Evolutionary conservation across 2,113 vertebrate species (phyloP).

Genomic region (Rynchops niger): DNA sequence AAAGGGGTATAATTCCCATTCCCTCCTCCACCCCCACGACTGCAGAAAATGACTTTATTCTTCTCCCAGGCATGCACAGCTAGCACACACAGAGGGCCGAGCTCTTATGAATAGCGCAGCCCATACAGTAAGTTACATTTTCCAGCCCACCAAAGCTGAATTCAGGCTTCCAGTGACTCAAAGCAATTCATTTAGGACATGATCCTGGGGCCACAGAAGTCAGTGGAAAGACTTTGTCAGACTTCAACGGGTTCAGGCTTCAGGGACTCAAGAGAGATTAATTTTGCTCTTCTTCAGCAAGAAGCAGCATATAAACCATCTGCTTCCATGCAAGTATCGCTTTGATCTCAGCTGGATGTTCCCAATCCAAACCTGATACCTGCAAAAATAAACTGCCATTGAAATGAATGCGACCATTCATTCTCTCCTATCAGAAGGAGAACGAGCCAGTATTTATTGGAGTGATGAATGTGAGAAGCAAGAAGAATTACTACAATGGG

Average conservation of each 20-base stretch:
- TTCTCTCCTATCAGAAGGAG: not conserved
- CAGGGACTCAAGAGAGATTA: not conserved
- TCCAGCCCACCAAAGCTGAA: slow-evolving; percentile 56
- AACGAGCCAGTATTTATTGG: not conserved
- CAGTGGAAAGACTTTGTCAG: slow-evolving; percentile 40
- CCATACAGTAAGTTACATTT: slow-evolving; percentile 52
- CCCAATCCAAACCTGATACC: not conserved
- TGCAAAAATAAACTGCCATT: not conserved
- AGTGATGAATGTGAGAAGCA: not conserved
- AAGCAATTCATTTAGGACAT: slow-evolving; percentile 33
- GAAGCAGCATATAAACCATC: not conserved
- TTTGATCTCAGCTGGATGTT: not conserved
- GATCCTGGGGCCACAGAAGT: not conserved
- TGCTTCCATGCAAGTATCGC: not conserved
- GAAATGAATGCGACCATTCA: not conserved
- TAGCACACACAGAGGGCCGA: not conserved
- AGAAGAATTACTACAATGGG: rapidly evolving
- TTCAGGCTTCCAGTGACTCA: slow-evolving; percentile 14
- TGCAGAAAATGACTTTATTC: slow-evolving; percentile 55
- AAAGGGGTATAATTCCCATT: not conserved
- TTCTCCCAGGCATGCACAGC: slow-evolving; percentile 19
- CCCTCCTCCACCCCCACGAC: not conserved
- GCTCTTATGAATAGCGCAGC: not conserved
- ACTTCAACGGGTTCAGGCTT: not conserved
- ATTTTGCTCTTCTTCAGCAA: slow-evolving; percentile 1